phyloP scores from a whole-genome alignment of 1,140 invertebrate genomes.

The Drosophila yakuba region DNA sequence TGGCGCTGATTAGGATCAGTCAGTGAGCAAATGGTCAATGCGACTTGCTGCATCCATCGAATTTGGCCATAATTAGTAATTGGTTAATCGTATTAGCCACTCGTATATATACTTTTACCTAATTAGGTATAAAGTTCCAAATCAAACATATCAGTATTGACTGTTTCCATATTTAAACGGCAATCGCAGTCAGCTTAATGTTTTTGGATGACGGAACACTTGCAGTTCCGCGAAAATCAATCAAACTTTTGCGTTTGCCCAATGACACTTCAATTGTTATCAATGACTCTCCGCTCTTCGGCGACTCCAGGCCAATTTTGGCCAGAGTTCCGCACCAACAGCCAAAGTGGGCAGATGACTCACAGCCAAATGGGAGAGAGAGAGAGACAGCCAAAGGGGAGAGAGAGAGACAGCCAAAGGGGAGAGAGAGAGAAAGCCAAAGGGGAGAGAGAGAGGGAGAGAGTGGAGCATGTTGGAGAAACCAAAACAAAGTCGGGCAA shows the following conservation, averaged over 20 bases:
- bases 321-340: constrained; percentile 7
- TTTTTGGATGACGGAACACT: not conserved
- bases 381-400: not conserved
- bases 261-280: constrained; percentile 17
- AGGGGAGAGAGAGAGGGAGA: not conserved
- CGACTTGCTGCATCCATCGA: no score
- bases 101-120: no score
- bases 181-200: not conserved
- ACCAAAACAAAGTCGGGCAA: constrained; percentile 50
- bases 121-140: no score
- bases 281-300: not conserved
- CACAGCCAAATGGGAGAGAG: not conserved
- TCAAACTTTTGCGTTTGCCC: not conserved
- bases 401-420: no score
- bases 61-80: not conserved
- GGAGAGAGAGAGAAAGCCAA: no score
- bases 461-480: constrained; percentile 6
- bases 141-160: no score
- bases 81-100: no score
- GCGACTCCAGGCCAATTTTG: constrained; percentile 8
- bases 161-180: not conserved
- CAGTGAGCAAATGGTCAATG: not conserved
- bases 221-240: constrained; percentile 9
- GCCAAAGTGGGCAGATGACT: constrained; percentile 1
- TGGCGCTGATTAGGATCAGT: not conserved